These are phyloP conservation scores for Stegodyphus mimosarum DNA, from an alignment of 1,140 invertebrate species.

Conservation along the genomic window DNA sequence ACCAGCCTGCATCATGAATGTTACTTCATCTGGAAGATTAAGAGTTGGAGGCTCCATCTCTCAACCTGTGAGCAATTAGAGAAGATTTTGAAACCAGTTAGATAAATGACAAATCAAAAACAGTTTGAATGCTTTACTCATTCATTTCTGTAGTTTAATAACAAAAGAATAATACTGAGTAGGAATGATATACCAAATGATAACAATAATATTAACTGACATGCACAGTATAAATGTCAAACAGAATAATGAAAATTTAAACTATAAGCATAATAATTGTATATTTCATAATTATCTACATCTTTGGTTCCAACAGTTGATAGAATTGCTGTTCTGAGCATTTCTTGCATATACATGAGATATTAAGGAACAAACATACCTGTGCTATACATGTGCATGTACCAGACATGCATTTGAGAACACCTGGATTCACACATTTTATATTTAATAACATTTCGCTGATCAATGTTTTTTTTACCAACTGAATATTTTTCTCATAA, in stretches of 20 bases:
- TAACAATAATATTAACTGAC: not conserved
- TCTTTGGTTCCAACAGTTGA: too few species aligned
- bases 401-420: too few species aligned
- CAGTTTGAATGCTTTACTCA: not conserved
- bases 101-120: not conserved
- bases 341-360: too few species aligned
- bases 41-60: slow-evolving; percentile 60
- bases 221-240: not conserved
- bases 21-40: slow-evolving; percentile 74
- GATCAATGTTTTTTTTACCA: too few species aligned
- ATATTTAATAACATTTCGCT: too few species aligned
- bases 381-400: too few species aligned
- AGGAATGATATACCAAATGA: not conserved
- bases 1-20: slow-evolving; percentile 94
- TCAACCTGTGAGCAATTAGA: slow-evolving; percentile 3
- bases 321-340: too few species aligned
- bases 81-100: not conserved
- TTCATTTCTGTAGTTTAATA: not conserved
- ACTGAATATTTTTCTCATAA: too few species aligned
- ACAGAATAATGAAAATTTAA: not conserved
- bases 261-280: too few species aligned
- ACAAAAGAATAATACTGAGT: not conserved
- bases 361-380: too few species aligned
- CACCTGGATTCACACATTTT: too few species aligned
- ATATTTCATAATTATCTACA: too few species aligned